Conservation (phyloP, 2,113 vertebrate species). For the Diadophis punctatus region DNA sequence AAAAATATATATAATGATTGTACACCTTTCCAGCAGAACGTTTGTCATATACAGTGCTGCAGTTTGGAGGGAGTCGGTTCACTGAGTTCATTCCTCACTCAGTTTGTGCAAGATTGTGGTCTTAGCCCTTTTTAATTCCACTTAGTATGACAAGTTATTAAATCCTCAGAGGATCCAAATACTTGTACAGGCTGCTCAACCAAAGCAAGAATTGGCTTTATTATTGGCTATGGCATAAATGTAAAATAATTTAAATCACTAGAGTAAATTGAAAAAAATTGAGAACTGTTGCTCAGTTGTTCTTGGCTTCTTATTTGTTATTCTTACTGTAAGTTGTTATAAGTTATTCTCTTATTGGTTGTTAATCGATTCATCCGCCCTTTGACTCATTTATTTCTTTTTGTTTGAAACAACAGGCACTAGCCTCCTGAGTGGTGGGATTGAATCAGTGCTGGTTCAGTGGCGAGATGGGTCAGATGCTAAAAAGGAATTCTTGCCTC, state of each 20-base stretch:
- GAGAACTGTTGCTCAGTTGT: neutral
- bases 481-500: slow-evolving; percentile 87
- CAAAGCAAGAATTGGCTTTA: neutral
- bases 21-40: neutral
- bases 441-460: slow-evolving; percentile 88
- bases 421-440: slow-evolving; percentile 86
- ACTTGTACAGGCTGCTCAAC: neutral
- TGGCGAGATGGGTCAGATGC: slow-evolving; percentile 78
- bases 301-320: neutral
- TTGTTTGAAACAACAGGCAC: slow-evolving; percentile 71
- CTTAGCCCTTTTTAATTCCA: neutral
- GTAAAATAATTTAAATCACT: neutral
- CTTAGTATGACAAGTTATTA: neutral
- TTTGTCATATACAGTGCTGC: neutral
- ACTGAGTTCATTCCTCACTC: neutral
- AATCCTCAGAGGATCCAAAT: neutral
- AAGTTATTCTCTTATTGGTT: neutral
- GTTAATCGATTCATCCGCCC: neutral
- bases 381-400: neutral
- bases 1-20: neutral
- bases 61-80: neutral
- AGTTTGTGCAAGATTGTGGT: neutral
- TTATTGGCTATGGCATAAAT: neutral
- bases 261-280: neutral
- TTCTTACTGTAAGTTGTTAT: neutral